Evolutionary conservation across 2,797 vertebrate species (phyloP), one percentile per base, ranked within the genome.

Genomic region (Rhabdophis nuchalis): DNA sequence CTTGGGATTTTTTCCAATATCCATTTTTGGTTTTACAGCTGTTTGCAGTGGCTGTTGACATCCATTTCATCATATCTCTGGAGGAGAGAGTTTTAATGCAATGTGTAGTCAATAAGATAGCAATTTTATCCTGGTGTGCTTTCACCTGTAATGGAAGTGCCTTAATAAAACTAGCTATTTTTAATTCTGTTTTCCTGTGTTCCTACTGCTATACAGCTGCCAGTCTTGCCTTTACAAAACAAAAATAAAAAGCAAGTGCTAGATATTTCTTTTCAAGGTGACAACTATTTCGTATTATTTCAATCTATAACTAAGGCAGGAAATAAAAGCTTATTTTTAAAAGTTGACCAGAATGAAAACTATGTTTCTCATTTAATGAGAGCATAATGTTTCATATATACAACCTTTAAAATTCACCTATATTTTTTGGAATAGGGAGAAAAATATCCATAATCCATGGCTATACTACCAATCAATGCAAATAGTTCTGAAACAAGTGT

Each of bases 111-210:
- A 53, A 93, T 93, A 95, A 91, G 94, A 94, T 91, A 86, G 86
- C 91, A 92, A 92, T 89, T 89, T 94, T 90, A 89, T 82, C 10
- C 36, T 89, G 12, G 12, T 94, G 12, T 90, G 86, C 2, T 94
- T 95, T 92, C 92, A 25, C 23, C 56, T 89, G 53, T 54, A 91
- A 54, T 85, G 53, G 92, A 94, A 50, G 1, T 91, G 85, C 92
- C 64, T 95, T 92, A 94, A 85, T 25, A 92, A 94, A 96, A 50
- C 0, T 4, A 72, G 57, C 86, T 94, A 91, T 93, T 95, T 97
- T 95, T 90, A 93, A 50, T 93, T 94, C 53, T 94, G 4, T 29
- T 93, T 94, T 41, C 5, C 0, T 87, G 25, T 10, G 16, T 93
- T 95, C 68, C 90, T 89, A 61, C 86, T 57, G 18, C 25, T 85